Evolutionary conservation across 2,113 vertebrate genomes (phyloP).

Genomic region (Lucifuga dentata): DNA sequence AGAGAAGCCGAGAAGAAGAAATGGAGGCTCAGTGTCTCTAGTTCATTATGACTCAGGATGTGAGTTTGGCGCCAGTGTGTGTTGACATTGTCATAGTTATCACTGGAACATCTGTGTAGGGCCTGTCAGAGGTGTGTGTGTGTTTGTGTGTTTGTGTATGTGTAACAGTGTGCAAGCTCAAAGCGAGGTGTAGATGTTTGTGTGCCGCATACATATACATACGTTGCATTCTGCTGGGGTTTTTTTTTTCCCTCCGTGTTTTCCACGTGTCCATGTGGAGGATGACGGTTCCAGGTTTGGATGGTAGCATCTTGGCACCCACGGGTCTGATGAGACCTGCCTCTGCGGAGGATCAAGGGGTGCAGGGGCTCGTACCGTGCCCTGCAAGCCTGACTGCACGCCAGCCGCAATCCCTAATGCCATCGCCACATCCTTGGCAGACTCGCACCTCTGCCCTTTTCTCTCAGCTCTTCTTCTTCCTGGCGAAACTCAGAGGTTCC

Average conservation of each 20-base stretch:
- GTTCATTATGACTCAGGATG: conserved; percentile 72
- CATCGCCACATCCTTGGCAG: conserved; percentile 73
- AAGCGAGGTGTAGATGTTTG: conserved; percentile 49
- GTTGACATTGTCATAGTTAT: conserved; percentile 77
- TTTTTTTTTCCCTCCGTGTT: conserved; percentile 29
- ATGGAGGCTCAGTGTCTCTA: conserved; percentile 49
- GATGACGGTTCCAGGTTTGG: conserved; percentile 71
- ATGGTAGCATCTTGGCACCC: conserved; percentile 72
- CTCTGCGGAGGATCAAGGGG: conserved; percentile 80
- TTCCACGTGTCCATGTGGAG: conserved; percentile 67
- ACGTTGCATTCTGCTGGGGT: conserved; percentile 16
- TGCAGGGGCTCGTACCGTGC: conserved; percentile 54
- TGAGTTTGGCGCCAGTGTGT: conserved; percentile 66
- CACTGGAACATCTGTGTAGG: conserved; percentile 66
- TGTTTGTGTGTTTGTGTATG: conserved; percentile 1
- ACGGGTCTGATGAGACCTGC: conserved; percentile 74
- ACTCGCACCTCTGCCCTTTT: conserved; percentile 52
- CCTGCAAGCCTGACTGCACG: conserved; percentile 62
- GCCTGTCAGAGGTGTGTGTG: conserved; percentile 67
- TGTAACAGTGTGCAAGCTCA: conserved; percentile 28
- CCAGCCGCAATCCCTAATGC: conserved; percentile 73
- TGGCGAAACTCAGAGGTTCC: conserved; percentile 43
- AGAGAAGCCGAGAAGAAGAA: conserved; percentile 60
- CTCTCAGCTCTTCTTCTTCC: conserved; percentile 42
- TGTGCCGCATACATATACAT: conserved; percentile 61